Conservation (phyloP, 64 coral and sea anemone species). For the Actinia tenebrosa region DNA sequence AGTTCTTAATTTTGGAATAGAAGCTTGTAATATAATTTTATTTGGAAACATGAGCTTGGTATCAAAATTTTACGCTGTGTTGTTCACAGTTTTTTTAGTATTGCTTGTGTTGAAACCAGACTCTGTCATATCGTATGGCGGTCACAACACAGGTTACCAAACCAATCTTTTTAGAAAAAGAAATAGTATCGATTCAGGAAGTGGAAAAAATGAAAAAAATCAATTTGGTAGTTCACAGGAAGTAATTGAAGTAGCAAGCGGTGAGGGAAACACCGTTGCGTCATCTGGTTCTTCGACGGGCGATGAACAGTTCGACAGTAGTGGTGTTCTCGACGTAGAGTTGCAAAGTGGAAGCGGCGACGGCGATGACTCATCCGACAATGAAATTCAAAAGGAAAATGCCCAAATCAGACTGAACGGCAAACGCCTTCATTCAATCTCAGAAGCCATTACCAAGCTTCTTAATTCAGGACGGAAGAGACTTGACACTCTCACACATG, state of each 20-base stretch:
- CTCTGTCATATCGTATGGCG: neutral
- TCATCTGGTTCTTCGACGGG: neutral
- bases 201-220: neutral
- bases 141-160: neutral
- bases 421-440: conserved; percentile 13
- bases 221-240: neutral
- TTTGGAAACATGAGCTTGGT: neutral
- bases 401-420: conserved; percentile 3
- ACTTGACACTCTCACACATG: neutral
- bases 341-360: neutral
- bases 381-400: neutral
- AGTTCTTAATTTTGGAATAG: neutral
- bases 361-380: neutral
- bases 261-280: neutral
- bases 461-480: neutral
- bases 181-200: neutral
- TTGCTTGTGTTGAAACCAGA: neutral
- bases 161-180: neutral
- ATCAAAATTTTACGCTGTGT: neutral
- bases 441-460: conserved; percentile 13
- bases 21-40: too few relatives aligned
- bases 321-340: neutral
- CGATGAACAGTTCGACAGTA: conserved; percentile 5
- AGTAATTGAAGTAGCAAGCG: neutral
- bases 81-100: neutral